These are phyloP conservation scores for Plemyria rubiginata DNA, from an alignment of 2,888 invertebrate genomes.

Conservation along the genomic window DNA sequence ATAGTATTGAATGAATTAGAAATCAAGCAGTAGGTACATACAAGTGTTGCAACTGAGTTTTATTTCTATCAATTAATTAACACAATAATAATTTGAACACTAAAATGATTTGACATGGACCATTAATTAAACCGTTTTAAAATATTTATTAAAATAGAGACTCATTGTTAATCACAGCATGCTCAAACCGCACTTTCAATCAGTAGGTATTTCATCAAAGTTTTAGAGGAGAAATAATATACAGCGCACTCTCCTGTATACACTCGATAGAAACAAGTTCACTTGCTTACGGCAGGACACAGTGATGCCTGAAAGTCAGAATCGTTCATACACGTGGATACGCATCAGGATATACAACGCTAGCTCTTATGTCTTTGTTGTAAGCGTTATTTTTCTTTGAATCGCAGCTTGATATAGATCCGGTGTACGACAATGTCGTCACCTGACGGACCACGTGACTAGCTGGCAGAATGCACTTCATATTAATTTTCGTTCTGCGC, in stretches of 20 bases:
- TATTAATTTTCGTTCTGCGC: too few relatives aligned
- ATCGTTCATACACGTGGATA: too few relatives aligned
- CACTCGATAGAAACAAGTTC: neutral
- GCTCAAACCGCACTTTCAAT: conserved; percentile 61
- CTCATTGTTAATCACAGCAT: conserved; percentile 64
- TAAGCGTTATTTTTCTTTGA: too few relatives aligned
- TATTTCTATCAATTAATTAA: conserved; percentile 37
- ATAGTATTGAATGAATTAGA: conserved; percentile 4
- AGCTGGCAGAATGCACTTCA: too few relatives aligned
- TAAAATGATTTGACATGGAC: conserved; percentile 42
- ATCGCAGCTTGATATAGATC: too few relatives aligned
- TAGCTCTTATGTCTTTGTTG: too few relatives aligned
- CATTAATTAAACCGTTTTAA: conserved; percentile 53
- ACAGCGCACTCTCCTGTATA: neutral
- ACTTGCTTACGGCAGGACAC: too few relatives aligned
- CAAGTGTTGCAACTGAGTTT: conserved; percentile 38
- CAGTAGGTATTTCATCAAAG: conserved; percentile 66
- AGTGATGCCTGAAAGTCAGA: too few relatives aligned
- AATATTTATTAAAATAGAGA: conserved; percentile 53
- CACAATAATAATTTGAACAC: conserved; percentile 36
- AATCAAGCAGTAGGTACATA: conserved; percentile 32
- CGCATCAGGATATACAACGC: too few relatives aligned
- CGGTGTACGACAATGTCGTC: too few relatives aligned
- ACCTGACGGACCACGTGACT: too few relatives aligned
- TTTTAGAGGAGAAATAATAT: conserved; percentile 7